phyloP scores from a whole-genome alignment of 2,888 invertebrate species.

The Stenichneumon culpator region DNA sequence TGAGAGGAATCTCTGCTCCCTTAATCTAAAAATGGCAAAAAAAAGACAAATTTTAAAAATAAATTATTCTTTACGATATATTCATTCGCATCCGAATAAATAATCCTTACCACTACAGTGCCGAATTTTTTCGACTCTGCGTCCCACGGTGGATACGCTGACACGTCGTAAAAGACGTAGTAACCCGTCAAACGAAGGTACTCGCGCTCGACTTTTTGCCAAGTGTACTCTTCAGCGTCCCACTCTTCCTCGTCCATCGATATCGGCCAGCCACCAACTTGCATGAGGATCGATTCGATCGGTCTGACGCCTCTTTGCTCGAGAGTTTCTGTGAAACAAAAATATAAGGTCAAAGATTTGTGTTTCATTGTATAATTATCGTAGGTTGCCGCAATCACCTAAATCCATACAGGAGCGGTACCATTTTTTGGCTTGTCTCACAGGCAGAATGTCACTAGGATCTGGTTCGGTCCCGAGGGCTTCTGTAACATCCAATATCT shows the following conservation, averaged over 20 bases:
- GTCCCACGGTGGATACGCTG: background rate
- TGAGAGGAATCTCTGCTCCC: slow-evolving; percentile 42
- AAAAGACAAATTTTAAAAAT: background rate
- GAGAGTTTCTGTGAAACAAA: slow-evolving; percentile 60
- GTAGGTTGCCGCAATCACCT: background rate
- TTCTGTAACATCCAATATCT: background rate
- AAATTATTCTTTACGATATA: background rate
- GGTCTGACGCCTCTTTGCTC: slow-evolving; percentile 71
- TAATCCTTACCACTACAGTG: background rate
- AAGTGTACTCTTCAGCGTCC: slow-evolving; percentile 70
- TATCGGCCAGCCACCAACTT: slow-evolving; percentile 60
- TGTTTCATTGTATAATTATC: background rate
- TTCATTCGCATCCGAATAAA: background rate
- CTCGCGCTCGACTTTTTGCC: slow-evolving; percentile 74
- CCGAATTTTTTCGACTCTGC: background rate
- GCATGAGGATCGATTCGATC: slow-evolving; percentile 71
- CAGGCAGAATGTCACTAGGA: slow-evolving; percentile 70
- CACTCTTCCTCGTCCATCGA: slow-evolving; percentile 75
- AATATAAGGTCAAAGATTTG: background rate
- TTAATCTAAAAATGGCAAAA: slow-evolving; percentile 24
- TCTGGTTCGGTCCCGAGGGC: slow-evolving; percentile 47
- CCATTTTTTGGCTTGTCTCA: slow-evolving; percentile 49
- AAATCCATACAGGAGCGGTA: background rate
- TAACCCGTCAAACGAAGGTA: slow-evolving; percentile 69
- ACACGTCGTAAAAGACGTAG: slow-evolving; percentile 53